Percentiles rank a stretch among this genome's conserved stretches.
These are phyloP conservation scores for Uropetala carovei DNA, from an alignment of 2,888 invertebrate genomes.

Conservation along the genomic window DNA sequence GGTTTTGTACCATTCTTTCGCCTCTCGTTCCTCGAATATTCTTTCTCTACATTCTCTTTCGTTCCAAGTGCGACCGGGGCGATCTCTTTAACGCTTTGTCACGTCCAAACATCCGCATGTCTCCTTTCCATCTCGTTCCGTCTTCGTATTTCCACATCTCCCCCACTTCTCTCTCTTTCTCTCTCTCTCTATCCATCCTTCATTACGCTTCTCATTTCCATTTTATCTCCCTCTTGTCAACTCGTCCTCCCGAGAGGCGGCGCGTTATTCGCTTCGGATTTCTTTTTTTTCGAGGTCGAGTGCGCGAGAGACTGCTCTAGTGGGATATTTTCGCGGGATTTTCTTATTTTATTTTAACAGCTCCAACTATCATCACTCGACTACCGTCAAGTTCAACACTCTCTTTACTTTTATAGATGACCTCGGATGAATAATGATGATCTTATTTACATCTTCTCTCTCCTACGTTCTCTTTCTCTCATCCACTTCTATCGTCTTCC, in stretches of 20 bases:
- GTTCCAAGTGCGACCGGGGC: not conserved
- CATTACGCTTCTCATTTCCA: constrained; percentile 13
- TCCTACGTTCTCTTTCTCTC: not conserved
- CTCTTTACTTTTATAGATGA: constrained; percentile 29
- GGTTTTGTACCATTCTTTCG: too few species aligned
- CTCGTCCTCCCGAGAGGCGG: not conserved
- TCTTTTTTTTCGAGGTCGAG: not conserved
- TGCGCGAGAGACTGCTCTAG: too few species aligned
- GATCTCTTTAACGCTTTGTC: constrained; percentile 22
- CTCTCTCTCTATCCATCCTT: not conserved
- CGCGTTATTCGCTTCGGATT: not conserved
- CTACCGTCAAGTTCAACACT: constrained; percentile 9
- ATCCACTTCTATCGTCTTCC: not conserved
- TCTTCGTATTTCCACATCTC: not conserved
- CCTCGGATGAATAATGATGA: constrained; percentile 28
- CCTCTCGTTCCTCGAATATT: too few species aligned
- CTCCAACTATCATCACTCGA: constrained; percentile 23
- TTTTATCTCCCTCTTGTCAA: constrained; percentile 19
- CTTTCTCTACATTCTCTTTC: not conserved
- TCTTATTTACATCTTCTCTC: constrained; percentile 4
- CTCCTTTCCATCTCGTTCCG: not conserved
- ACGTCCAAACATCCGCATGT: not conserved
- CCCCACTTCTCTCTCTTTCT: too few species aligned
- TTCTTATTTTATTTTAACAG: not conserved
- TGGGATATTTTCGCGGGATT: not conserved